Evolutionary conservation across 2,113 vertebrate species (phyloP), one percentile per base, ranked within the genome.

Genomic region (Paramisgurnus dabryanus): DNA sequence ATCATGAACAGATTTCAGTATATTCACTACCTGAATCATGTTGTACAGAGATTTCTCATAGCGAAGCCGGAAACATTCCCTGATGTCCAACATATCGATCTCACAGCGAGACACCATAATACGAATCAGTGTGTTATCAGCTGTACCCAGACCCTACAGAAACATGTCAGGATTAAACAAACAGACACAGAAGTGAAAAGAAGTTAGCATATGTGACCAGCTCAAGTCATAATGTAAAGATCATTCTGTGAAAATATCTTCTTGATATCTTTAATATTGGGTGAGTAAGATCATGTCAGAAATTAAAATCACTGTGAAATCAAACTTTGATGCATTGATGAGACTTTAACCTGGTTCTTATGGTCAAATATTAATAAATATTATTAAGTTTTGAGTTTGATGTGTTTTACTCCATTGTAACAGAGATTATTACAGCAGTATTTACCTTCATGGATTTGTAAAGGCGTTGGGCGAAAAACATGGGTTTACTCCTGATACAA

Each of bases 401-500:
- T 34, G 3, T 34, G 6, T 13, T 58, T 22, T 8, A 22, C 27
- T 45, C 12, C 4, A 43, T 43, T 22, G 57, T 27, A 45, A 22
- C 4, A 45, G 13, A 5, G 13, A 58, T 61, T 5, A 34, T 34
- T 57, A 12, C 11, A 34, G 39, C 4, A 40, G 3, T 11, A 53
- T 90, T 87, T 89, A 99, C 98, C 95, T 98, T 98, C 97, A 99
- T 98, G 78, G 97, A 94, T 86, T 96, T 98, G 92, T 96, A 95
- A 10, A 99, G 95, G 50, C 94, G 92, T 75, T 89, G 95, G 67
- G 97, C 96, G 79, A 96, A 98, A 89, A 97, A 99, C 89, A 96
- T 96, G 0, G 95, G 87, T 0, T 89, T 93, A 82, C 96, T 98
- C 66, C 96, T 92, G 73, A 97, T 80, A 1, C 95, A 95, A 79